Evolutionary conservation across 1,140 invertebrate species (phyloP), one percentile per base, ranked within the genome.

Genomic region (Microplitis mediator): DNA sequence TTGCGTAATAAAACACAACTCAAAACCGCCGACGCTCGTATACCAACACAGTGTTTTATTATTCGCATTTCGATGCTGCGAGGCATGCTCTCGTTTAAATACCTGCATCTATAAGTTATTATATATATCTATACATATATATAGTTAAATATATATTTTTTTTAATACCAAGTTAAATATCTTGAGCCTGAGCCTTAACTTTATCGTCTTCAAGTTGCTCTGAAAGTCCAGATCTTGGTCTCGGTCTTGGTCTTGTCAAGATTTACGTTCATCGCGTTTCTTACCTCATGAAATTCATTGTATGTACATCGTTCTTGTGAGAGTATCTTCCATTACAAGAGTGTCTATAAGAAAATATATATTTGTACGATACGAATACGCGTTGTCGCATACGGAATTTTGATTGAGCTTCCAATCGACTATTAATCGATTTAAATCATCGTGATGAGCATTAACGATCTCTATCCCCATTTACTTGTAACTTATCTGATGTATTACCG

Each of bases 191-290:
- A 45, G 39, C 39, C 11, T 45, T 6, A 45, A 45, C 31, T 34
- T 65, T 31, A 23, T 45, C 60, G 50, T 39, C 51, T 50, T 52
- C 36, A 32, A 62, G 34, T 34, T 8, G 4, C 11, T 39, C 5
- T 39, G 32, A 66, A 45, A 64, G 35, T 35, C 54, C 32, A 23
- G 31, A 45, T 64, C 54, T 6, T 56, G 52, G 16, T 6, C 39
- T 45, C 2, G 39, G 11, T 11, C 6, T 6, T 45, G 39, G 39
- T 9, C 5, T 6, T 45, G 39, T 9, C 45, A 23, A 64, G 67
- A 58, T 69, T 71, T 71, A 54, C 65, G 61, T 50, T 71, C 69
- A 51, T 67, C 39, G 58, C 54, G n/a, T 51, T 52, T 65, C 64
- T 54, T 36, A 67, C 60, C 4, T 13, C 13, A 14, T 51, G 69